These are phyloP conservation scores for Pachydiplax longipennis DNA, from an alignment of 2,888 invertebrate species.

Conservation along the genomic window DNA sequence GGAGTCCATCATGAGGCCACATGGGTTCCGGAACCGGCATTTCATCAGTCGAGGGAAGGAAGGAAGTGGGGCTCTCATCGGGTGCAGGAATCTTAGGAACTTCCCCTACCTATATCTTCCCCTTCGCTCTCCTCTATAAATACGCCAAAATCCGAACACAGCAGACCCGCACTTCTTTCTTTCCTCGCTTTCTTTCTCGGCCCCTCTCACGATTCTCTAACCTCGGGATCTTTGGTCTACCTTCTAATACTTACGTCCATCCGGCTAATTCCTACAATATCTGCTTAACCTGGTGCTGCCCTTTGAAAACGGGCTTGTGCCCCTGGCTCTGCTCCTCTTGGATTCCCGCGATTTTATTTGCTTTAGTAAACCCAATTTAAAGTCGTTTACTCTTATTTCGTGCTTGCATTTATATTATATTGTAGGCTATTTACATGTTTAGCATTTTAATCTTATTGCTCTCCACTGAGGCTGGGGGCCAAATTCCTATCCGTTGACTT, in stretches of 20 bases:
- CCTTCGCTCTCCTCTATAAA: conserved; percentile 25
- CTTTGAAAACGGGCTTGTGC: too few species aligned
- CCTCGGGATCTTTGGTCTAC: neutral
- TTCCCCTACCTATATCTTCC: neutral
- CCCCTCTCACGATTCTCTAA: neutral
- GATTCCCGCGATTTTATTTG: too few species aligned
- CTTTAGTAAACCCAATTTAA: too few species aligned
- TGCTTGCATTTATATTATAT: too few species aligned
- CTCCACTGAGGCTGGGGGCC: too few species aligned
- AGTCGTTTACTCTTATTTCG: too few species aligned
- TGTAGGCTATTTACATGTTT: too few species aligned
- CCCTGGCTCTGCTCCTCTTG: neutral
- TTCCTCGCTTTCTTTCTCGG: neutral
- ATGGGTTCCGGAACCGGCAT: conserved; percentile 19
- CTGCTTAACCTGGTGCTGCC: too few species aligned
- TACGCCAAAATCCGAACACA: conserved; percentile 17
- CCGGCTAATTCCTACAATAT: too few species aligned
- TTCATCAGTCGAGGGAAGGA: neutral
- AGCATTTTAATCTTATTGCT: too few species aligned
- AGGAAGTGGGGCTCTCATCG: neutral
- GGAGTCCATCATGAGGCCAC: neutral
- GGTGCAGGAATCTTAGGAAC: neutral
- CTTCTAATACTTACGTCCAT: too few species aligned
- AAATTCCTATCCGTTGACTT: too few species aligned
- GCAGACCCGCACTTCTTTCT: neutral